A percentile compares a stretch with the other conserved stretches of the same genome.
These are phyloP conservation scores for Ferrisia virgata DNA, from an alignment of 2,888 invertebrate genomes.

Conservation along the genomic window DNA sequence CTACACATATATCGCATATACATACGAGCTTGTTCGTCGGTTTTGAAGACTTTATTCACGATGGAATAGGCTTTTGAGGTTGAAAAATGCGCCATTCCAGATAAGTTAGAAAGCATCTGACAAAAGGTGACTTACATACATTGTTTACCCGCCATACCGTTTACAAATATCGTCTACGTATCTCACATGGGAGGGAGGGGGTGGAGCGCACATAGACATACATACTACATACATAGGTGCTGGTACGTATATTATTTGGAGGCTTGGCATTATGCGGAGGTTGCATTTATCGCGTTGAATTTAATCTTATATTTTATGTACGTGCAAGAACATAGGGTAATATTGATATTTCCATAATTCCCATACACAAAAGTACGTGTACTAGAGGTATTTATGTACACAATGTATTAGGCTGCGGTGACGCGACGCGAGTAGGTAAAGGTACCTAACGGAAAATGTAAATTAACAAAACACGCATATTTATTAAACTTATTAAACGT, in stretches of 20 bases:
- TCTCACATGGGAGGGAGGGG: no score
- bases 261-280: not conserved
- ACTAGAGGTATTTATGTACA: no score
- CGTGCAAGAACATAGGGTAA: not conserved
- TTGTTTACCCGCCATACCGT: not conserved
- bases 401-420: not conserved
- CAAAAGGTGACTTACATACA: not conserved
- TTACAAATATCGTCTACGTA: not conserved
- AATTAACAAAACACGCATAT: constrained; percentile 8
- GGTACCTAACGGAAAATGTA: constrained; percentile 5
- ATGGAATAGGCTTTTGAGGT: not conserved
- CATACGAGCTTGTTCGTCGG: not conserved
- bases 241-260: not conserved
- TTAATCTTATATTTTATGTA: not conserved
- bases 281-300: not conserved
- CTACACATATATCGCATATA: not conserved
- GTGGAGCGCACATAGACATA: no score
- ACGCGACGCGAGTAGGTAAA: not conserved
- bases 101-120: not conserved
- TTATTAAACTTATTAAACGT: constrained; percentile 20
- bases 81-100: not conserved
- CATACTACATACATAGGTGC: not conserved
- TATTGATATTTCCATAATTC: constrained; percentile 4
- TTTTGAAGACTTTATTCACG: constrained; percentile 4
- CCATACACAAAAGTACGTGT: no score